Evolutionary conservation across 2,113 vertebrate genomes (phyloP).

Genomic region (Rattus rattus): DNA sequence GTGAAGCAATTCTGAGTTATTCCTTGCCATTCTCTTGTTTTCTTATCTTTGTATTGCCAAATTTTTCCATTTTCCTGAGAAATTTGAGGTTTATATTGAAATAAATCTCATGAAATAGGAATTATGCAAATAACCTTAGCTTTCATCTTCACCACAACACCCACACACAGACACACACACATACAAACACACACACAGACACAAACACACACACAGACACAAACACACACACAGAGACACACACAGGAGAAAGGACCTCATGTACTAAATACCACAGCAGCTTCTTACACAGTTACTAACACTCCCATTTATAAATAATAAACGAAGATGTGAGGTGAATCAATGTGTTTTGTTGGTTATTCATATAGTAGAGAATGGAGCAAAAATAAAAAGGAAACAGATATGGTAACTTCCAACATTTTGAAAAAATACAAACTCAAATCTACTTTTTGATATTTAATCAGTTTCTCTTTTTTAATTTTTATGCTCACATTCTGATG

Average conservation of each 20-base stretch:
- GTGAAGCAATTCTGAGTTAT: not conserved
- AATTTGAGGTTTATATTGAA: conserved; percentile 1
- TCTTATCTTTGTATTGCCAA: not conserved
- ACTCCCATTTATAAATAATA: not conserved
- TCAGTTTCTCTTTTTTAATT: not conserved
- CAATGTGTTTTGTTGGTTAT: not conserved
- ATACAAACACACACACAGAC: not conserved
- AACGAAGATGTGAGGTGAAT: not conserved
- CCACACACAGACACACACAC: not conserved
- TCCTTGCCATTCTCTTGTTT: not conserved
- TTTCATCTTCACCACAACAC: not conserved
- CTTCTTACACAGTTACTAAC: not conserved
- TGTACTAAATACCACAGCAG: not conserved
- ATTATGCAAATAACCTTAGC: not conserved
- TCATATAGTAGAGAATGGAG: not conserved
- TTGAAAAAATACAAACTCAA: not conserved
- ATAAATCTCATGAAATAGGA: not conserved
- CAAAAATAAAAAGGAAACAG: not conserved
- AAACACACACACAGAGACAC: not conserved
- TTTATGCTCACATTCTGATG: not conserved
- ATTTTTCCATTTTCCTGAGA: not conserved
- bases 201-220: not conserved
- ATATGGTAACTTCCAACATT: not conserved
- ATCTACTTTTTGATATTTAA: not conserved
- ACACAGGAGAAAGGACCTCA: not conserved